These are phyloP conservation scores for Argentina silus DNA, from an alignment of 2,797 vertebrate species.

Conservation along the genomic window DNA sequence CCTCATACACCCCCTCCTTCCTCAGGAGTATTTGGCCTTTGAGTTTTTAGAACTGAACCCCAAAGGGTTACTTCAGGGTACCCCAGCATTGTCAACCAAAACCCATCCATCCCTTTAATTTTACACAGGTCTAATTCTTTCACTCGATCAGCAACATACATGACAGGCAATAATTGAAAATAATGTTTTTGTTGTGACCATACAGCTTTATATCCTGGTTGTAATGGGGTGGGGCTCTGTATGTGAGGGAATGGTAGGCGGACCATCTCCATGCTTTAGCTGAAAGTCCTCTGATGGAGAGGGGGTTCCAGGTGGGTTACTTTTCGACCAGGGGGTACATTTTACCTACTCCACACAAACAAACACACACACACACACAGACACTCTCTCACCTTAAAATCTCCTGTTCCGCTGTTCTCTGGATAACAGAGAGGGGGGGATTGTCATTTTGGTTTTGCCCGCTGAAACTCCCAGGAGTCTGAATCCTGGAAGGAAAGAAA, in stretches of 20 bases:
- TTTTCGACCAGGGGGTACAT: constrained; percentile 67
- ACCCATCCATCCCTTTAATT: neutral
- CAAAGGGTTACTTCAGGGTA: constrained; percentile 45
- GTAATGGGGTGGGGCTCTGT: constrained; percentile 53
- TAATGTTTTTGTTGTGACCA: constrained; percentile 66
- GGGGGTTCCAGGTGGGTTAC: constrained; percentile 51
- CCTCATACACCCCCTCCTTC: constrained; percentile 37
- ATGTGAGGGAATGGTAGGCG: neutral
- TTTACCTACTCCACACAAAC: constrained; percentile 57
- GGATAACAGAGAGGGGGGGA: constrained; percentile 62
- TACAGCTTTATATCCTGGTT: constrained; percentile 73
- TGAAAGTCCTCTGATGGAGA: constrained; percentile 53
- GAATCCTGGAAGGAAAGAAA: constrained; percentile 70
- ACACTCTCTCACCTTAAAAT: constrained; percentile 52
- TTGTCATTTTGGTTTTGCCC: constrained; percentile 66
- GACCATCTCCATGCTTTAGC: constrained; percentile 75
- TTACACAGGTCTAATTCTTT: neutral
- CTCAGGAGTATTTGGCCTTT: constrained; percentile 38
- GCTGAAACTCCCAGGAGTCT: constrained; percentile 67
- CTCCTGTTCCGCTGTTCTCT: constrained; percentile 54
- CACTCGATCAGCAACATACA: constrained; percentile 49
- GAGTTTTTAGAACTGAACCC: constrained; percentile 51
- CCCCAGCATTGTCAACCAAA: constrained; percentile 31
- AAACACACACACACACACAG: constrained; percentile 29
- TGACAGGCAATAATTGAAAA: constrained; percentile 77